Base-by-base conservation (phyloP, 53 echinoderm and acorn worm genomes). In the Zoroaster sp. region DNA sequence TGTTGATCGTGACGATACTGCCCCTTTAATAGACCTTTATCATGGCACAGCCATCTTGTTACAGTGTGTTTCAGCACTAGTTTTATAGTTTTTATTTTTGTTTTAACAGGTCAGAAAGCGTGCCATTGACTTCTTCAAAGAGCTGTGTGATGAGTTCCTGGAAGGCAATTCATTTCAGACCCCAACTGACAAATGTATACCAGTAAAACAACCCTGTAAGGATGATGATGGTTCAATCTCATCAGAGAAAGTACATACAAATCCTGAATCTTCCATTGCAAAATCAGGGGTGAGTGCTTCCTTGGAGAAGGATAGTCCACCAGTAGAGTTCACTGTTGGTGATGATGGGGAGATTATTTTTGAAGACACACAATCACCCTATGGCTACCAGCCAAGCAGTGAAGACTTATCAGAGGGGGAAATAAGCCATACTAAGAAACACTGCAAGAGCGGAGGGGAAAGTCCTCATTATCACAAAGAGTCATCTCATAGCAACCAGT, bases 51-150 rank as follows among this genome's bases (percentile, higher is more conserved):
- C n/a, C n/a, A n/a, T n/a, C n/a, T n/a, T n/a, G n/a, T n/a, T n/a
- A n/a, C n/a, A n/a, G n/a, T n/a, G n/a, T n/a, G n/a, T n/a, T n/a
- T n/a, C n/a, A n/a, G n/a, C n/a, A n/a, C n/a, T n/a, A n/a, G n/a
- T 35, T 35, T 40, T 30, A 72, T 35, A 34, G 40, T 38, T 14
- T 78, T 20, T 34, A 1, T 36, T 23, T 49, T 55, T 40, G 28
- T 35, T 25, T 3, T 28, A 12, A 9, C 53, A 91, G 91, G 91
- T 91, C 25, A 53, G 70, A 40, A 46, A 78, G 9, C 86, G 91
- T 35, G 91, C 91, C 33, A 77, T 86, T 40, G 43, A 59, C 12
- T 91, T 91, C 49, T 87, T 91, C 74, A 77, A 91, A 69, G 91
- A 91, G 34, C 91, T 91, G 7, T 91, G 91, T 35, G 68, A 91